phyloP scores from a whole-genome alignment of 2,113 vertebrate species.

The Cacatua alba region DNA sequence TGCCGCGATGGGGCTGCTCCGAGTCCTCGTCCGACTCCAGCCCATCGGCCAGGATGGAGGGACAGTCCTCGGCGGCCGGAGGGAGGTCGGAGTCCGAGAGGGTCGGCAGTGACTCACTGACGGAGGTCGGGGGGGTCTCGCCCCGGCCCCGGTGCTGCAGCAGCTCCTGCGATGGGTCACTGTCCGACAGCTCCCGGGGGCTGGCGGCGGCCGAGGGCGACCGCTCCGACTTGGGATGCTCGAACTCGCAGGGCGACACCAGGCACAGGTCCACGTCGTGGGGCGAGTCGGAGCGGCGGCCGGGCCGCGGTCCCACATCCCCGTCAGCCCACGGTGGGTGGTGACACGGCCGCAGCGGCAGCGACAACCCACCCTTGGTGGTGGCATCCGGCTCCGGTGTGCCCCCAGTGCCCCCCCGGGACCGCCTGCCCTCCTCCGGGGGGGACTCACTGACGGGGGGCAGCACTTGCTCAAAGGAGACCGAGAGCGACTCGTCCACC shows the following conservation, averaged over 20 bases:
- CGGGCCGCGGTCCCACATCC: not conserved
- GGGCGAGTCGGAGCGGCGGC: slow-evolving; percentile 74
- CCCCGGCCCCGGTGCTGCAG: slow-evolving; percentile 3
- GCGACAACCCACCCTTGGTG: slow-evolving; percentile 59
- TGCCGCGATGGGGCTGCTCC: slow-evolving; percentile 44
- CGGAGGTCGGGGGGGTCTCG: slow-evolving; percentile 81
- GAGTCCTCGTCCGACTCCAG: slow-evolving; percentile 85
- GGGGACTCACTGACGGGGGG: slow-evolving; percentile 76
- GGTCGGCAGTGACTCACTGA: slow-evolving; percentile 84
- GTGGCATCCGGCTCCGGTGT: slow-evolving; percentile 48
- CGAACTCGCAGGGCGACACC: slow-evolving; percentile 93
- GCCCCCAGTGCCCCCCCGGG: slow-evolving; percentile 47
- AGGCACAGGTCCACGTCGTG: slow-evolving; percentile 93
- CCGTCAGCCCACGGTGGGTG: slow-evolving; percentile 62
- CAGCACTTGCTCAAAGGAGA: slow-evolving; percentile 88
- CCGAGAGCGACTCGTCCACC: slow-evolving; percentile 87
- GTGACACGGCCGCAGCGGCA: slow-evolving; percentile 78
- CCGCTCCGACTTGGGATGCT: slow-evolving; percentile 79
- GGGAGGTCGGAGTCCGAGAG: slow-evolving; percentile 84
- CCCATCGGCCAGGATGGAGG: slow-evolving; percentile 78
- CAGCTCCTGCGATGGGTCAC: slow-evolving; percentile 80
- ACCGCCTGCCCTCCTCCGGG: slow-evolving; percentile 41
- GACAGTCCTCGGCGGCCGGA: slow-evolving; percentile 76
- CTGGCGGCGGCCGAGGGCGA: slow-evolving; percentile 45
- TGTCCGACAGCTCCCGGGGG: slow-evolving; percentile 75